Percentiles rank a stretch among this genome's conserved stretches.
Conservation (phyloP, 2,113 vertebrate genomes). For the Trogon melanurus region DNA sequence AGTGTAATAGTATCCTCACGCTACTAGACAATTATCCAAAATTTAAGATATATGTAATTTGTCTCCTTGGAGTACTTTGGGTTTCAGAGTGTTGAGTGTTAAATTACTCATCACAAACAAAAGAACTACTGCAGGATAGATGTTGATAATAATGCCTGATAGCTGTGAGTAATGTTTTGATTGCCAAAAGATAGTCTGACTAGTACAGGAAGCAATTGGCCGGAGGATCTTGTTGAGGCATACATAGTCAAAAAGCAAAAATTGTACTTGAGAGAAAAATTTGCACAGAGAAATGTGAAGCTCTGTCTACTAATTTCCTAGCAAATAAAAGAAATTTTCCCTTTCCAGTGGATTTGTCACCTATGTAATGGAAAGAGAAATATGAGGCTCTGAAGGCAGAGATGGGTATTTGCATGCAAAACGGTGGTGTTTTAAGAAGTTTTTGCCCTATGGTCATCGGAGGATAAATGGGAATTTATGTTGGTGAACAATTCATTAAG, state of each 20-base stretch:
- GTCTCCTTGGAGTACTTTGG: slow-evolving; percentile 34
- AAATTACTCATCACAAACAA: slow-evolving; percentile 59
- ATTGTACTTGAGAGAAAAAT: neutral
- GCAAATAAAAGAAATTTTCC: neutral
- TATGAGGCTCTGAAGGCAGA: neutral
- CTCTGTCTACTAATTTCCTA: neutral
- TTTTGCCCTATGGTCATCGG: neutral
- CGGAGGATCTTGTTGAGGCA: slow-evolving; percentile 36
- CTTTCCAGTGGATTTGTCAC: neutral
- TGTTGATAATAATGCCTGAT: slow-evolving; percentile 66
- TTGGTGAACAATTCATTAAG: neutral
- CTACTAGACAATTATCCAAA: neutral
- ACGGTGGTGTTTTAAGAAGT: neutral
- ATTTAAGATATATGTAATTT: neutral
- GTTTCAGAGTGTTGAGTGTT: slow-evolving; percentile 46
- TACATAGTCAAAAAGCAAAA: neutral
- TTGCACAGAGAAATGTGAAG: neutral
- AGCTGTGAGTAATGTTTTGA: slow-evolving; percentile 18
- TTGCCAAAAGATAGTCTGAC: slow-evolving; percentile 51
- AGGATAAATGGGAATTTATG: neutral
- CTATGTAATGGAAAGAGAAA: neutral
- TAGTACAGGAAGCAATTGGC: slow-evolving; percentile 47
- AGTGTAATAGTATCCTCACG: neutral
- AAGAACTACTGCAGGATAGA: slow-evolving; percentile 40
- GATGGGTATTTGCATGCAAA: neutral